Evolutionary conservation across 1,140 invertebrate genomes (phyloP).

Genomic region (Sycobia sp.): DNA sequence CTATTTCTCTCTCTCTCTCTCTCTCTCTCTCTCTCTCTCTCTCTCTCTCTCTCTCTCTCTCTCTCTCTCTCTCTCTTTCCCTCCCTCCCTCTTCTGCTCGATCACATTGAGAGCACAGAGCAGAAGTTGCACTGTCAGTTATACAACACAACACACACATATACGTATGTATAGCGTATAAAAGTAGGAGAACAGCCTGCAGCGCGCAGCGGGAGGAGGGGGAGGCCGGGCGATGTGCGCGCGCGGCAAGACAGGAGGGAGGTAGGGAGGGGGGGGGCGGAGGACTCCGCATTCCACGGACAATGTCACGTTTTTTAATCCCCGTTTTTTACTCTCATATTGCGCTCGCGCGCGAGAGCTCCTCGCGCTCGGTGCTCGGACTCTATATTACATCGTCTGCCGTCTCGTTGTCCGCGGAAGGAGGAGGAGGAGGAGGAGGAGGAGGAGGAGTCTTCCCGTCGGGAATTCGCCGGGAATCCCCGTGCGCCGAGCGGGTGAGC

Average conservation of each 20-base stretch:
- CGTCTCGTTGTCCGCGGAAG: no score
- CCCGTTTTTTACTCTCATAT: conserved; percentile 49
- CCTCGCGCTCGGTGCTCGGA: neutral
- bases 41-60: neutral
- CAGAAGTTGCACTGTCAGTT: no score
- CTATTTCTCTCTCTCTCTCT: neutral
- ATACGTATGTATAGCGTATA: no score
- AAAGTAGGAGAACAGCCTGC: no score
- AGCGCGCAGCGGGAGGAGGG: conserved; percentile 12
- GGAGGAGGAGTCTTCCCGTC: neutral
- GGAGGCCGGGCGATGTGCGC: conserved; percentile 20
- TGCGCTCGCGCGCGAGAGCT: neutral
- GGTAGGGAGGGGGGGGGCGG: conserved; percentile 31
- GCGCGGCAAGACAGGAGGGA: no score
- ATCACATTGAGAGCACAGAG: no score
- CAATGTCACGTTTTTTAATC: conserved; percentile 63
- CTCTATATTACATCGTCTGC: neutral
- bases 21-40: neutral
- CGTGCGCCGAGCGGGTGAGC: no score
- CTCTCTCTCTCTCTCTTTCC: neutral
- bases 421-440: no score
- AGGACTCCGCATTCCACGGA: conserved; percentile 62
- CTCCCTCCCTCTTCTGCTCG: neutral
- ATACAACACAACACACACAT: no score
- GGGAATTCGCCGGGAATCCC: neutral